phyloP scores from a whole-genome alignment of 2,888 invertebrate species.

The Yponomeuta plumbellus region DNA sequence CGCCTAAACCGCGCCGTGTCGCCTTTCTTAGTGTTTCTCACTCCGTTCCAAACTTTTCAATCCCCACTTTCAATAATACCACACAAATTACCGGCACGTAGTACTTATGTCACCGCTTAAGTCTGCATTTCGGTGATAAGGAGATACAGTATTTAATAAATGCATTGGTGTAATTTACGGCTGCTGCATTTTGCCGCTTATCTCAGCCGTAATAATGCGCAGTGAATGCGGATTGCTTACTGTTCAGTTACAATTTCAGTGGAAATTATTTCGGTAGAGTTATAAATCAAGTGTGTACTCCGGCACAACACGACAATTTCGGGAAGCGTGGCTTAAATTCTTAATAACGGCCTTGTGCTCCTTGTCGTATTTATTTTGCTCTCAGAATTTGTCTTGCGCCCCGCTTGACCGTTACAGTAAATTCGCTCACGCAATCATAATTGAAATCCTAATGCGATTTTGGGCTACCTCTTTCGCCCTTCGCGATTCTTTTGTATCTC shows the following conservation, averaged over 20 bases:
- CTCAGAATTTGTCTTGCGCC: conserved; percentile 48
- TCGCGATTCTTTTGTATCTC: conserved; percentile 3
- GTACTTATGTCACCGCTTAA: background rate
- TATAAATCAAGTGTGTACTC: conserved; percentile 55
- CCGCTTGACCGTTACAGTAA: conserved; percentile 38
- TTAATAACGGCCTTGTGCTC: conserved; percentile 61
- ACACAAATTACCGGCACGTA: background rate
- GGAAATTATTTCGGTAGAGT: conserved; percentile 43
- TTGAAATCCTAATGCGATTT: conserved; percentile 47
- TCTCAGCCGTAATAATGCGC: conserved; percentile 39
- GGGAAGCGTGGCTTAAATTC: conserved; percentile 61
- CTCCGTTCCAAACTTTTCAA: background rate
- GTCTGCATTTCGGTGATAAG: background rate
- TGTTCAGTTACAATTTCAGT: conserved; percentile 42
- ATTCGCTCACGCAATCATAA: conserved; percentile 52
- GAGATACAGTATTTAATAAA: conserved; percentile 20
- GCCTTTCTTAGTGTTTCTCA: conserved; percentile 5
- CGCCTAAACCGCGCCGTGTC: conserved; percentile 9
- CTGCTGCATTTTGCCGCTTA: conserved; percentile 37
- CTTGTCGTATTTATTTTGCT: conserved; percentile 60
- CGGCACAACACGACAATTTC: conserved; percentile 53
- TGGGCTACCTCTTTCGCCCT: conserved; percentile 7
- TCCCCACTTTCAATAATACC: conserved; percentile 6
- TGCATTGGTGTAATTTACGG: conserved; percentile 30
- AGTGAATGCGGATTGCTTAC: conserved; percentile 42